Conservation (phyloP, 1,140 invertebrate genomes). For the Tetramorium parvispinum region DNA sequence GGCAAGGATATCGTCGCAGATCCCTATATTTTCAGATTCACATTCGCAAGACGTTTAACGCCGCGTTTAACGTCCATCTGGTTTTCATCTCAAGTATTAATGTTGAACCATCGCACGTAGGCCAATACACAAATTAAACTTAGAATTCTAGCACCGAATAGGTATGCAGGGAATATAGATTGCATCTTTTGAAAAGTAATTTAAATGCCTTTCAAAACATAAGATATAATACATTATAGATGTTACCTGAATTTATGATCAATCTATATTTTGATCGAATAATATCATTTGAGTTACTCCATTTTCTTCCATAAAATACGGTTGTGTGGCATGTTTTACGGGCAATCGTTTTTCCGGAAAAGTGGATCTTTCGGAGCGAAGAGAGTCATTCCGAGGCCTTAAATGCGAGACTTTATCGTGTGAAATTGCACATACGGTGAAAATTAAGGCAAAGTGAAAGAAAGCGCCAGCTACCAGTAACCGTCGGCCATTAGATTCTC, state of each 20-base stretch:
- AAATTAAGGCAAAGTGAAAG: slow-evolving; percentile 65
- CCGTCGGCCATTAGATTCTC: slow-evolving; percentile 66
- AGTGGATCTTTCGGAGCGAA: slow-evolving; percentile 16
- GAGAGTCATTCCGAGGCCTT: slow-evolving; percentile 32
- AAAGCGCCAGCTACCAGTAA: slow-evolving; percentile 33
- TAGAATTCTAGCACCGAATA: background rate
- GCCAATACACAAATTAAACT: background rate
- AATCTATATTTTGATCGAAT: background rate
- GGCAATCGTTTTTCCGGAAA: slow-evolving; percentile 21
- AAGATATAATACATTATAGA: background rate
- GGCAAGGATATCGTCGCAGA: background rate
- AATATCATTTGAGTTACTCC: background rate
- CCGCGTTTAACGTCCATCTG: background rate
- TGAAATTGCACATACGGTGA: slow-evolving; percentile 69
- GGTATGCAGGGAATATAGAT: background rate
- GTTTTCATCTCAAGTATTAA: background rate
- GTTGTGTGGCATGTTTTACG: slow-evolving; percentile 12
- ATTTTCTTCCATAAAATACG: slow-evolving; percentile 29
- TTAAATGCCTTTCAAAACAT: background rate
- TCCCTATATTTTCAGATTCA: background rate
- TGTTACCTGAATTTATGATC: background rate
- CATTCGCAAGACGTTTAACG: background rate
- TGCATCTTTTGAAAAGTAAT: background rate
- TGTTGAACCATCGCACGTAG: background rate
- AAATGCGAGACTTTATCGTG: slow-evolving; percentile 72